phyloP scores from a whole-genome alignment of 2,797 vertebrate genomes.

The Euthynnus affinis region DNA sequence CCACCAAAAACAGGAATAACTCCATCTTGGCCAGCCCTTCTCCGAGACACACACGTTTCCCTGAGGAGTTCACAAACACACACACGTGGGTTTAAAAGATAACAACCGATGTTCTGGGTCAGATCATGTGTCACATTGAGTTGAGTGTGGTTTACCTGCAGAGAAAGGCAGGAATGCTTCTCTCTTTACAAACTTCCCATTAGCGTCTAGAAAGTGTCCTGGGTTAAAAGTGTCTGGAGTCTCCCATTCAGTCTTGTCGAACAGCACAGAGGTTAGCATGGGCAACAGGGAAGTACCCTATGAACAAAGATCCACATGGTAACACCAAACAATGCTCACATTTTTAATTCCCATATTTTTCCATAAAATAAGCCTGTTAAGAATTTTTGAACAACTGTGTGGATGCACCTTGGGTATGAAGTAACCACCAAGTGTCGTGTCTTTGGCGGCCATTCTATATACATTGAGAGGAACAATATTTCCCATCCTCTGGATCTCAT shows the following conservation, averaged over 20 bases:
- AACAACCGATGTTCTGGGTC: neutral
- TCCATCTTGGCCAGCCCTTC: constrained; percentile 87
- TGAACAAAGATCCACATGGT: neutral
- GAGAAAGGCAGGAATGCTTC: constrained; percentile 89
- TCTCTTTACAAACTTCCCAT: constrained; percentile 83
- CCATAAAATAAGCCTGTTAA: neutral
- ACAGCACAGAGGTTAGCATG: constrained; percentile 81
- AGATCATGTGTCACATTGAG: neutral
- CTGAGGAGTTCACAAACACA: constrained; percentile 70
- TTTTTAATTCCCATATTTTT: neutral
- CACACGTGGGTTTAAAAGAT: neutral
- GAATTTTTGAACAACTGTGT: neutral
- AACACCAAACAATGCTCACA: neutral
- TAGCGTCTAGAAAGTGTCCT: constrained; percentile 83
- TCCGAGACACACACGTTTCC: constrained; percentile 87
- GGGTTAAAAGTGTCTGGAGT: constrained; percentile 86
- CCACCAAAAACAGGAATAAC: constrained; percentile 82
- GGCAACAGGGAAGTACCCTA: constrained; percentile 70
- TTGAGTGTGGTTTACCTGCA: constrained; percentile 74
- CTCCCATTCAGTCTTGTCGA: constrained; percentile 84
- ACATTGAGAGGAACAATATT: constrained; percentile 80
- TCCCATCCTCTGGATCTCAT: constrained; percentile 85
- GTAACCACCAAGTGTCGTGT: constrained; percentile 78
- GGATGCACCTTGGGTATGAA: constrained; percentile 86
- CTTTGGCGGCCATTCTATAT: constrained; percentile 55